Evolutionary conservation across 2,113 vertebrate species (phyloP).

Genomic region (Myiozetetes cayanensis): DNA sequence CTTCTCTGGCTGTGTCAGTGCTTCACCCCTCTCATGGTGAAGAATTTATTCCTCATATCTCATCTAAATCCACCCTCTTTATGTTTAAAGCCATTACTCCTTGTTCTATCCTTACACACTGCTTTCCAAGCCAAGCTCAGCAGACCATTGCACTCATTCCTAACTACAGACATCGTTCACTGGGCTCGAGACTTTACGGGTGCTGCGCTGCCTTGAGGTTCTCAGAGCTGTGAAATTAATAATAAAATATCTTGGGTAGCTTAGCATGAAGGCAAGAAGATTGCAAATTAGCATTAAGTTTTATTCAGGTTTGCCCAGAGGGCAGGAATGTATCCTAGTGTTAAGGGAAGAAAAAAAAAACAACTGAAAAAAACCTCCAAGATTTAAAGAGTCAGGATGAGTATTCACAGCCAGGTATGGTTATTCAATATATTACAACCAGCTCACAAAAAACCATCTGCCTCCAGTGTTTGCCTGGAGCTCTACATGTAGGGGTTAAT

Average conservation of each 20-base stretch:
- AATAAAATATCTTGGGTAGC: neutral
- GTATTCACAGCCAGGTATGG: neutral
- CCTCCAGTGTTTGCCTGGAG: neutral
- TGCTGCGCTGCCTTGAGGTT: neutral
- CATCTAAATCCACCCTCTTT: neutral
- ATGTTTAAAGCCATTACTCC: neutral
- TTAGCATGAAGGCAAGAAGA: neutral
- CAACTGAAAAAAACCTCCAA: neutral
- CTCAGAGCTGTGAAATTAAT: slow-evolving; percentile 7
- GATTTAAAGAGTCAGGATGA: neutral
- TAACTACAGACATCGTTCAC: neutral
- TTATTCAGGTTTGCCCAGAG: neutral
- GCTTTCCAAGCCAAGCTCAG: neutral
- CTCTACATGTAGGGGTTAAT: neutral
- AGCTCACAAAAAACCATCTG: neutral
- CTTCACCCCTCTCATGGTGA: neutral
- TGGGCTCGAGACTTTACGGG: neutral
- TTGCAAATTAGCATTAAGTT: neutral
- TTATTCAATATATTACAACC: neutral
- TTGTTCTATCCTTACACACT: neutral
- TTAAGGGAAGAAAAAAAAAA: neutral
- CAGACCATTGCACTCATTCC: neutral
- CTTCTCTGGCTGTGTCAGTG: neutral
- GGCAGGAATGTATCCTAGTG: neutral
- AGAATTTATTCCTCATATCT: neutral